phyloP scores from a whole-genome alignment of 2,113 vertebrate species.

The Sula dactylatra region DNA sequence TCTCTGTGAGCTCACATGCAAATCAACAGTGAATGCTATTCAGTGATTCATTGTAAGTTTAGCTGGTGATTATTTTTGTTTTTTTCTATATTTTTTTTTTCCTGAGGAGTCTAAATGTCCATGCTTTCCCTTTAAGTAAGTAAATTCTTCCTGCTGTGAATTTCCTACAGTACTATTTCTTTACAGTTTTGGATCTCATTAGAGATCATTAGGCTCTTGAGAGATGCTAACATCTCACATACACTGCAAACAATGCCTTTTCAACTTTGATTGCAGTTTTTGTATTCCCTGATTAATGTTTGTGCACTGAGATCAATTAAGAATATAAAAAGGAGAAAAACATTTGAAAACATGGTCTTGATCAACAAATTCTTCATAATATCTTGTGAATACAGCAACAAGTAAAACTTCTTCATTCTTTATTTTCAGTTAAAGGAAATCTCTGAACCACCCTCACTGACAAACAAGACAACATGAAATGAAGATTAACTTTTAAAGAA shows the following conservation, averaged over 20 bases:
- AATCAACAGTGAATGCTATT: background rate
- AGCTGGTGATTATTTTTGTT: fast-evolving
- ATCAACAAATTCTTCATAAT: slow-evolving; percentile 30
- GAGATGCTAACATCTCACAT: slow-evolving; percentile 5
- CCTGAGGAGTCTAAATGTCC: background rate
- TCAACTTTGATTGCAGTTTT: slow-evolving; percentile 11
- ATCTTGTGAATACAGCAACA: background rate
- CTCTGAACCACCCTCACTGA: background rate
- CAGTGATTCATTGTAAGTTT: background rate
- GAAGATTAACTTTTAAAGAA: background rate
- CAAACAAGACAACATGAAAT: slow-evolving; percentile 12
- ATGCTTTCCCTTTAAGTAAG: background rate
- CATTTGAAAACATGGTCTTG: background rate
- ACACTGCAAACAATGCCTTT: slow-evolving; percentile 10
- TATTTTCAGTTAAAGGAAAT: background rate
- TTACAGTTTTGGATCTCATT: slow-evolving; percentile 46
- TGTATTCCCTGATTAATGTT: slow-evolving; percentile 54
- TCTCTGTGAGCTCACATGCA: background rate
- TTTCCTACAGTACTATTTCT: background rate
- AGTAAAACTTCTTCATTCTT: background rate
- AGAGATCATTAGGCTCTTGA: slow-evolving; percentile 31
- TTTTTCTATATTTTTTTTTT: background rate
- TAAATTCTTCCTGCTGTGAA: slow-evolving; percentile 1
- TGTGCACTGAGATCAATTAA: slow-evolving; percentile 25
- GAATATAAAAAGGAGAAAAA: background rate